Evolutionary conservation across 30 jellyfish, hydroid and myxozoan genomes (phyloP), one percentile per base, ranked within the genome.

Genomic region (Haliclystus octoradiatus): DNA sequence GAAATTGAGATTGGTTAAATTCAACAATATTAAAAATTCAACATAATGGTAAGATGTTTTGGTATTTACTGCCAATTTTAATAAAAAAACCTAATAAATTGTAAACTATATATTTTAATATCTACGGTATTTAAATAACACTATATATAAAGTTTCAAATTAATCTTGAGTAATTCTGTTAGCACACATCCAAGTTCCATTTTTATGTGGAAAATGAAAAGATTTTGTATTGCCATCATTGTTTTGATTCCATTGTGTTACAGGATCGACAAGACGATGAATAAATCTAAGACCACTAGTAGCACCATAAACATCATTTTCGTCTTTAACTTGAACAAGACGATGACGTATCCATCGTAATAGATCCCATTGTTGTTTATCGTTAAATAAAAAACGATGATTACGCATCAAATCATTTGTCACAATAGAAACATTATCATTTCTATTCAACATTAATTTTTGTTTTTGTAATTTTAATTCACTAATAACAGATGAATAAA

Each of bases 321-420:
- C 57, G 57, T 40, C 57, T 19, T 19, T 40, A 40, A 40, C 57
- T 9, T 40, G 57, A 40, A 40, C 57, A 9, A 40, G 19, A 40
- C 57, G 57, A 40, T 40, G 65, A 4, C 75, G 78, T 26, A 79
- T 73, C 92, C 92, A 79, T 12, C 30, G 34, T 1, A 69, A 71
- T 30, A 79, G 63, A 50, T 69, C 34, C 77, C 81, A 70, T 49
- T 71, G 92, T 2, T 63, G 30, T 9, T 40, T 40, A 7, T 63
- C 69, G 1, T 34, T 72, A 0, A 47, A 19, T 3, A 69, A 33
- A 15, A 67, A 65, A 0, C 70, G 49, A 70, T 79, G 92, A 0
- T 79, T 81, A 15, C 83, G 75, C 30, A 79, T 51, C n/a, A 70
- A 50, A 35, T 79, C 92, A 32, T 79, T 79, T 0, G 83, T 51